A percentile compares a stretch with the other conserved stretches of the same genome.
These are phyloP conservation scores for Alexandromys fortis DNA, from an alignment of 2,113 vertebrate genomes.

Conservation along the genomic window DNA sequence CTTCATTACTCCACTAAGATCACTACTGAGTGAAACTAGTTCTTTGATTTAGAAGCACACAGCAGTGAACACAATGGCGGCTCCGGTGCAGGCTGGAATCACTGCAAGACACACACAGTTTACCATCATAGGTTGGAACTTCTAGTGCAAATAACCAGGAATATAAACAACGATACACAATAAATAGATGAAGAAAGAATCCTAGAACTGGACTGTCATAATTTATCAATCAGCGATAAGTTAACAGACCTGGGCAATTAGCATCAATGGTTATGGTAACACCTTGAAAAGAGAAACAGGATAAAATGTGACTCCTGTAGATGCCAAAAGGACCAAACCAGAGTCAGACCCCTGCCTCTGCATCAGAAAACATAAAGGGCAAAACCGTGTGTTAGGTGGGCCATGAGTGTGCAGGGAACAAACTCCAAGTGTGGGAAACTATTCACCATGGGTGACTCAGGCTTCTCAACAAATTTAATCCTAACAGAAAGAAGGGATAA, in stretches of 20 bases:
- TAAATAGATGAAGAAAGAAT: neutral
- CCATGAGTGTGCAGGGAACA: no score
- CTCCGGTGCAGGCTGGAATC: neutral
- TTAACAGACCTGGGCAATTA: neutral
- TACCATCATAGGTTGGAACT: neutral
- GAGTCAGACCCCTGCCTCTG: no score
- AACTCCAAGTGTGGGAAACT: no score
- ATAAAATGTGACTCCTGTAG: neutral
- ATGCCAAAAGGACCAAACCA: neutral
- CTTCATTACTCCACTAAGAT: neutral
- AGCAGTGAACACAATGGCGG: neutral
- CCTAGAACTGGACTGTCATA: neutral
- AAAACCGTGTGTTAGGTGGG: no score
- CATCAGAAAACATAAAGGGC: no score
- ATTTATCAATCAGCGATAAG: neutral
- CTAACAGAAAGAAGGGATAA: neutral
- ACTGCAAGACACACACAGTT: neutral
- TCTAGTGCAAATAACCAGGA: neutral
- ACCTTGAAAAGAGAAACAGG: neutral
- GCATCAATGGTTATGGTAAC: neutral
- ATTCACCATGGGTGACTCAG: neutral
- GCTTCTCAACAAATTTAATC: neutral
- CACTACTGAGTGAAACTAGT: neutral
- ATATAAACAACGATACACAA: neutral
- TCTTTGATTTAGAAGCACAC: neutral